Evolutionary conservation across 2,888 invertebrate genomes (phyloP), one percentile per base, ranked within the genome.

Genomic region (Brachypalpus laphriformis): DNA sequence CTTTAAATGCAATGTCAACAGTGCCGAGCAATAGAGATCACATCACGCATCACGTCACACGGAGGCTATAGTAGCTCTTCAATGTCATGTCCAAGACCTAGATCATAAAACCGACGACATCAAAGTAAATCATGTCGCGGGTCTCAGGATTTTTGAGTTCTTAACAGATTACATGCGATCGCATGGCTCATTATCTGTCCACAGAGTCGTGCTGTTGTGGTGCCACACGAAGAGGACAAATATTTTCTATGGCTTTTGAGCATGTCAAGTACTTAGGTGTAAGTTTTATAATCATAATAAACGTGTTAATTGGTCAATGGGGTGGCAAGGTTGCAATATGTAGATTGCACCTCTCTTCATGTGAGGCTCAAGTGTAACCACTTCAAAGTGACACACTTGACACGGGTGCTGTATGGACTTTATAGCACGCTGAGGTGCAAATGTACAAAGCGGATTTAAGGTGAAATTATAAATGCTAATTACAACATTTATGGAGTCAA

Each of bases 51-150:
- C 70, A 65, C 70, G 76, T 76, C 63, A 85, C 37, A 61, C 68
- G 61, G 75, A 81, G 80, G 49, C 63, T 75, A 14, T 9, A 77
- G 77, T 78, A 72, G 74, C 56, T 83, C 83, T 65, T 65, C 81
- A 80, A 85, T 85, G 83, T 85, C 83, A 75, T 65, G 83, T 59
- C 83, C 83, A 57, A 85, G 83, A 85, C 83, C 83, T 75, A 85
- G 80, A 75, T 85, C 80, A 70, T 57, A 68, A 49, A 31, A 66
- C 54, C 65, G 70, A 40, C 57, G 78, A 78, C 80, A 63, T 75
- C 81, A 71, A 70, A 70, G 28, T 16, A 65, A 75, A 75, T 75
- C 74, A 78, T 72, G 83, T 63, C 42, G 34, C 14, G 11, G 20
- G 71, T 82, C 54, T 65, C 47, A 70, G 72, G 74, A 78, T 63